These are phyloP conservation scores for Bucco capensis DNA, from an alignment of 2,113 vertebrate species.

Conservation along the genomic window DNA sequence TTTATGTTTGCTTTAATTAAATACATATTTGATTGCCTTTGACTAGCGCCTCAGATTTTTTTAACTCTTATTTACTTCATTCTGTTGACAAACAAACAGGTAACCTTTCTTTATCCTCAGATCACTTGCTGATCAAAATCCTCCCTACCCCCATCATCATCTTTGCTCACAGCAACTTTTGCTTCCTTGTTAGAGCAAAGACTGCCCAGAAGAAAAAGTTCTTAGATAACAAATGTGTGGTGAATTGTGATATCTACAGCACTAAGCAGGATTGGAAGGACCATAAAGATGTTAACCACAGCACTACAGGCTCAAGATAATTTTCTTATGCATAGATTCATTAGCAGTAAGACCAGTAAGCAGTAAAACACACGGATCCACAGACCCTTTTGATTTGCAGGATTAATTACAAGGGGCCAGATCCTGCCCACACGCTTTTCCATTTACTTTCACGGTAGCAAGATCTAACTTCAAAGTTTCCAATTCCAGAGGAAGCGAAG, in stretches of 20 bases:
- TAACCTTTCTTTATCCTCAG: constrained; percentile 74
- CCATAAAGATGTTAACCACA: not conserved
- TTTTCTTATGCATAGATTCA: constrained; percentile 15
- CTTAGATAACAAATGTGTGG: not conserved
- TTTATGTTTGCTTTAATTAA: constrained; percentile 87
- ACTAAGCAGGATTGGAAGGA: not conserved
- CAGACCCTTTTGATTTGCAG: not conserved
- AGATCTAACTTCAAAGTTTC: not conserved
- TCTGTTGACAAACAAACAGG: constrained; percentile 88
- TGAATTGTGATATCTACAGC: not conserved
- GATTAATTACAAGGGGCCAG: not conserved
- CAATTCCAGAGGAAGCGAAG: not conserved
- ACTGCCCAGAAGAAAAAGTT: constrained; percentile 33
- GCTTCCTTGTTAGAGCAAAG: constrained; percentile 47
- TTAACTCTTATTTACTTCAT: constrained; percentile 77
- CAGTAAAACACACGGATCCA: not conserved
- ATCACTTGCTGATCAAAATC: constrained; percentile 45
- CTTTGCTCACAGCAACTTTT: constrained; percentile 40
- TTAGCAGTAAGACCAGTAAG: not conserved
- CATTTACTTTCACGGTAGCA: not conserved
- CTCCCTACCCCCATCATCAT: not conserved
- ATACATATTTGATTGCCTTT: constrained; percentile 86
- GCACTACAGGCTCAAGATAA: not conserved
- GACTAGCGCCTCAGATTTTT: constrained; percentile 73
- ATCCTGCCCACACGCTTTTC: not conserved